Evolutionary conservation across 2,888 invertebrate genomes (phyloP).

Genomic region (Nephrotoma appendiculata): DNA sequence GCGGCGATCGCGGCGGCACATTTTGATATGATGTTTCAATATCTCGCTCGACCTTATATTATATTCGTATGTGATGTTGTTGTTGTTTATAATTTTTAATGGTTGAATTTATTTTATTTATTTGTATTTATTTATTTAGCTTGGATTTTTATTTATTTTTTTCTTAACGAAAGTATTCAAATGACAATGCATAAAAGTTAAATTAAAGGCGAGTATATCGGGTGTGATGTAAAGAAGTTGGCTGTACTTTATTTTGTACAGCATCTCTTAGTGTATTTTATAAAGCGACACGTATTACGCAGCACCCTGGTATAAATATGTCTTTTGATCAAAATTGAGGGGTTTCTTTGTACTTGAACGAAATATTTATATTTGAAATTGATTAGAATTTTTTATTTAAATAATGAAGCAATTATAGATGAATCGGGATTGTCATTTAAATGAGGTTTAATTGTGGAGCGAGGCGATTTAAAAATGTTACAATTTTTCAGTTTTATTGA

Average conservation of each 20-base stretch:
- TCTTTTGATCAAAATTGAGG: background rate
- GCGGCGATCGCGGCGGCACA: background rate
- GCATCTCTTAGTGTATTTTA: background rate
- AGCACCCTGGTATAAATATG: background rate
- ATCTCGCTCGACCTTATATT: background rate
- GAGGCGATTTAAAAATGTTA: background rate
- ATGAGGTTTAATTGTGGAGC: background rate
- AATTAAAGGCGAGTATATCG: background rate
- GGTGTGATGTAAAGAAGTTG: background rate
- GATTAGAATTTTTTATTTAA: background rate
- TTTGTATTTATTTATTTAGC: background rate
- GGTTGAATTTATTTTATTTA: background rate
- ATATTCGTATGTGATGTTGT: background rate
- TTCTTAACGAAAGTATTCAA: background rate
- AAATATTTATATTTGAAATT: background rate
- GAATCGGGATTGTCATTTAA: background rate
- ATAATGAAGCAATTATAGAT: background rate
- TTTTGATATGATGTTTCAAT: background rate
- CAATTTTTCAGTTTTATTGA: background rate
- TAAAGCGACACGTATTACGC: background rate
- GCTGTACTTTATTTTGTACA: background rate
- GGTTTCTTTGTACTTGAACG: background rate
- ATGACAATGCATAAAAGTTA: background rate
- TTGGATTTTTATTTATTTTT: background rate
- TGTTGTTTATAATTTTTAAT: background rate